These are phyloP conservation scores for Aplysina aerophoba DNA, from an alignment of 37 sponge, comb jelly and placozoan genomes.

Conservation along the genomic window DNA sequence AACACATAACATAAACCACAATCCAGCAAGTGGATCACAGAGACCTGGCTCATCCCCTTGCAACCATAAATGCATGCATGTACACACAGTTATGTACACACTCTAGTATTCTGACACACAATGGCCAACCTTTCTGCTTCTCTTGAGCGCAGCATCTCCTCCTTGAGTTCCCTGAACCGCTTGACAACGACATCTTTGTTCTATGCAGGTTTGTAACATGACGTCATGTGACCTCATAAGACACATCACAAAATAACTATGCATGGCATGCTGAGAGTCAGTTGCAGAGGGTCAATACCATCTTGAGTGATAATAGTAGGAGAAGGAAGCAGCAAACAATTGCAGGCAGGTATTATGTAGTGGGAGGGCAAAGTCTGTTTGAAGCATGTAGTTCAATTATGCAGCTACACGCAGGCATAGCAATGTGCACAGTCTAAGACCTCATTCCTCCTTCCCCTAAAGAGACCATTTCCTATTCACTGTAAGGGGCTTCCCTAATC, in stretches of 20 bases:
- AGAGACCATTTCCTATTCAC: no score
- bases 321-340: no score
- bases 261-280: no score
- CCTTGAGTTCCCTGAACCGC: constrained; percentile 84
- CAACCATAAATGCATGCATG: background rate
- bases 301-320: no score
- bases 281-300: no score
- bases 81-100: constrained; percentile 23
- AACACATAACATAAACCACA: background rate
- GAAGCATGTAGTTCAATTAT: no score
- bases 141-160: constrained; percentile 84
- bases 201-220: constrained; percentile 2
- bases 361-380: no score
- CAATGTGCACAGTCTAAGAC: no score
- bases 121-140: constrained; percentile 80
- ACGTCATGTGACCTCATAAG: background rate
- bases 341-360: no score
- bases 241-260: background rate
- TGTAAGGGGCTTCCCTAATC: no score
- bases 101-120: constrained; percentile 17
- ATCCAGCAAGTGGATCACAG: background rate
- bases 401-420: no score
- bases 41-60: background rate
- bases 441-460: no score
- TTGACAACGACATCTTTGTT: constrained; percentile 64